Conservation (phyloP, 2,797 vertebrate genomes). For the Crenuchus spilurus region DNA sequence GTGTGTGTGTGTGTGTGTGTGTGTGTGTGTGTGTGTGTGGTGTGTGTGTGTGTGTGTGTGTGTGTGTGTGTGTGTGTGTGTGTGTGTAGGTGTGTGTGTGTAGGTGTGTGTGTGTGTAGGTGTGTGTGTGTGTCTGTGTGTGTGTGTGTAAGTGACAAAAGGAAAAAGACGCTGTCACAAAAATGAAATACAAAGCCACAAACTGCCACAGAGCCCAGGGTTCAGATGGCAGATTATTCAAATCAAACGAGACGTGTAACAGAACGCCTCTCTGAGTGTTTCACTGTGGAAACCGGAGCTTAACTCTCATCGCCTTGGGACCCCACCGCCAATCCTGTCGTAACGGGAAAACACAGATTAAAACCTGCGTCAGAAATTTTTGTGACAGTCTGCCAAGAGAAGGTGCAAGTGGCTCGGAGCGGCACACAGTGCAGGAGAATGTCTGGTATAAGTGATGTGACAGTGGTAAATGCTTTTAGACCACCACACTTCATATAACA, state of each 20-base stretch:
- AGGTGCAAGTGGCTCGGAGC: constrained; percentile 12
- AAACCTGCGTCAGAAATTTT: constrained; percentile 36
- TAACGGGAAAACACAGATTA: constrained; percentile 39
- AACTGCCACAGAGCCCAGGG: constrained; percentile 15
- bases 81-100: too few relatives aligned
- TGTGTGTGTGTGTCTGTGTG: too few relatives aligned
- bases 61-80: too few relatives aligned
- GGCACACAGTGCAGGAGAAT: constrained; percentile 31
- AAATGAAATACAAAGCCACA: constrained; percentile 14
- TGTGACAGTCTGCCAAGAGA: constrained; percentile 42
- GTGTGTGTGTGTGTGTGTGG: too few relatives aligned
- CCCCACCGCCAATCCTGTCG: constrained; percentile 38
- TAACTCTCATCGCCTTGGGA: constrained; percentile 14
- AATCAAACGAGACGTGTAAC: constrained; percentile 39
- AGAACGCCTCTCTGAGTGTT: constrained; percentile 33
- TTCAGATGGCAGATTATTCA: constrained; percentile 34
- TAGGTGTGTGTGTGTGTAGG: too few relatives aligned
- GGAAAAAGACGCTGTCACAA: constrained; percentile 19
- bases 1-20: too few relatives aligned
- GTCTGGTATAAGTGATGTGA: constrained; percentile 35
- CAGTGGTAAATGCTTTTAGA: constrained; percentile 6
- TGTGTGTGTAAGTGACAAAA: constrained; percentile 17
- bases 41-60: too few relatives aligned
- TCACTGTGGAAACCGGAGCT: constrained; percentile 26
- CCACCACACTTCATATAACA: not conserved